Evolutionary conservation across 2,888 invertebrate genomes (phyloP), one percentile per base, ranked within the genome.

Genomic region (Heteropelma amictum): DNA sequence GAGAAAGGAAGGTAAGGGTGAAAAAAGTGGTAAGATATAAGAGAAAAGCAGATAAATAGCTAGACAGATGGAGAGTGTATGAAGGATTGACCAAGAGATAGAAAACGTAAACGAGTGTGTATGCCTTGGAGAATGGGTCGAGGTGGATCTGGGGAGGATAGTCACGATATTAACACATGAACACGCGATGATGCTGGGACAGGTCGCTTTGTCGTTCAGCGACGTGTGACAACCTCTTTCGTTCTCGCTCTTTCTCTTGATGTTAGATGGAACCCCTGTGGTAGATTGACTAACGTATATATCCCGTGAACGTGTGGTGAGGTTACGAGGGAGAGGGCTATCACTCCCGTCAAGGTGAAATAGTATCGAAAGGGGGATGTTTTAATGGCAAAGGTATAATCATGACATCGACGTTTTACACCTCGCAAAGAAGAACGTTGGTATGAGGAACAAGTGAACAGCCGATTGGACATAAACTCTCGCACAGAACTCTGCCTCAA

Each of bases 311-410:
- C 38, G n/a, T 19, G 14, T 7, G 7, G 14, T 12, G 49, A 26
- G 53, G 33, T 53, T 12, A 7, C 35, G 33, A 14, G 47, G 33
- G 47, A 17, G 64, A 23, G 14, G 26, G 26, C 35, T 14, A 33
- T 26, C 35, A 45, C 72, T 30, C 14, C 21, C 65, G 47, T 82
- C 84, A 86, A 86, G 85, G 86, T 86, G 84, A 86, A 86, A 85
- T 86, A 80, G 82, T 82, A 82, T 84, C 84, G 86, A 87, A 87
- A 87, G 86, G 85, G 84, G 85, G 86, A 86, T 83, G 80, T 82
- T 12, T 86, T 85, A 84, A 84, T 84, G 82, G 83, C 82, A 80
- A 76, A 82, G 82, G 82, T 83, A 83, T 67, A 68, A 61, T 68
- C 56, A 61, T 35, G 30, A 40, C 28, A 19, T 28, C 17, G 23